Base-by-base conservation (phyloP, 2,113 vertebrate genomes). In the Leptosomus discolor region DNA sequence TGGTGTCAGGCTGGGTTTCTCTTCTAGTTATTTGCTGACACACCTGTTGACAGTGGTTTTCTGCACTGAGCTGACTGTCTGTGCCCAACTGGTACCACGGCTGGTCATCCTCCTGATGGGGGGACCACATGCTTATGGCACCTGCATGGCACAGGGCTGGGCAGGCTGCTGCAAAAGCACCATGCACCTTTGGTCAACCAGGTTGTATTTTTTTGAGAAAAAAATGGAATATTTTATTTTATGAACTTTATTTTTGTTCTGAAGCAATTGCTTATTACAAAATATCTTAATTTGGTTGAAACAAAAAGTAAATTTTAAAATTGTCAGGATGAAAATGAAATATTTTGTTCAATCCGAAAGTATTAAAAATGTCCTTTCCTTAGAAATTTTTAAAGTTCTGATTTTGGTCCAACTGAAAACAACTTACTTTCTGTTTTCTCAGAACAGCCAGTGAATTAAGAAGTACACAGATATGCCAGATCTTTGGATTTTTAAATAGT, bases 381-480 rank as follows among this genome's bases (percentile, higher is more conserved):
- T 27, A 84, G 64, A 91, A 91, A 89, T 78, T 61, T 34, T 57
- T 51, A 71, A 89, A 93, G 50, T 58, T 84, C 20, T 81, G 32
- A 21, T 77, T 63, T 43, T 71, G 24, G 4, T 86, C 63, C 81
- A 86, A 34, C 13, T 58, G 54, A 74, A 86, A 87, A 60, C 11
- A 80, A 34, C 54, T 91, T 93, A 94, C 29, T 56, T 86, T 81
- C 58, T 87, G 12, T 77, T 93, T 94, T 89, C 64, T 86, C n/a
- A 74, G 63, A 63, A 18, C 15, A 75, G 21, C 17, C 76, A 87
- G 51, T 46, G 74, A 94, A 69, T 71, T 12, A 9, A n/a, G 32
- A 61, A 71, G 27, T 51, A 54, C 43, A 61, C 9, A 60, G 37
- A 58, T 39, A 51, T 61, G n/a, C 64, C 68, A 78, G 46, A 58